phyloP scores from a whole-genome alignment of 2,113 vertebrate species.

The Acanthisitta chloris region DNA sequence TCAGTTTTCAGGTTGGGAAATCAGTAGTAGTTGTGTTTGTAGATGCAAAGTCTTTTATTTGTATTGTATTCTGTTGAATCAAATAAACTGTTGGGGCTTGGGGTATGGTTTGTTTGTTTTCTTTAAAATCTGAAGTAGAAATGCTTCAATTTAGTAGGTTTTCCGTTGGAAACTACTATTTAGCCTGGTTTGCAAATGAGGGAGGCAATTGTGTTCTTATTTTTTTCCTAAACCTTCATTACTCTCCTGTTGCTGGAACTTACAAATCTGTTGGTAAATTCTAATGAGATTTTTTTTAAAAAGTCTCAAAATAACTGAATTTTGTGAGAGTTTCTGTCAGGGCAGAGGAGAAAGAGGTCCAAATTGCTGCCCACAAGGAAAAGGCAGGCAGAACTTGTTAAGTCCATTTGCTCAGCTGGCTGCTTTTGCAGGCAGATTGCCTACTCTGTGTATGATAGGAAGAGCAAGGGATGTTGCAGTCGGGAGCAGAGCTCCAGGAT shows the following conservation, averaged over 20 bases:
- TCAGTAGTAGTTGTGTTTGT: rapidly evolving
- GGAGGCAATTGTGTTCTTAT: not conserved
- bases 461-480: not conserved
- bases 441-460: not conserved
- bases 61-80: not conserved
- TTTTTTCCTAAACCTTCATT: not conserved
- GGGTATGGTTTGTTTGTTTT: not conserved
- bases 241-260: not conserved
- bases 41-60: not conserved
- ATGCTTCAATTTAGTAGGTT: not conserved
- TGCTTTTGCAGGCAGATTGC: not conserved
- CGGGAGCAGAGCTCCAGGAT: not conserved
- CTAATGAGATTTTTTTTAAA: not conserved
- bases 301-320: not conserved
- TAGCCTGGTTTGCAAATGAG: not conserved
- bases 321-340: not conserved
- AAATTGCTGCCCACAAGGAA: not conserved
- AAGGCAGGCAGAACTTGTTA: not conserved
- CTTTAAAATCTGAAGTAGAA: not conserved
- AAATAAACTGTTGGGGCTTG: not conserved
- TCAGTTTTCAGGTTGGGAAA: not conserved
- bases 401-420: not conserved
- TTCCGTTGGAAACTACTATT: not conserved
- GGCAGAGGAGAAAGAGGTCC: not conserved
- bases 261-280: not conserved